These are phyloP conservation scores for Phortica okadai DNA, from an alignment of 2,888 invertebrate genomes.

Conservation along the genomic window DNA sequence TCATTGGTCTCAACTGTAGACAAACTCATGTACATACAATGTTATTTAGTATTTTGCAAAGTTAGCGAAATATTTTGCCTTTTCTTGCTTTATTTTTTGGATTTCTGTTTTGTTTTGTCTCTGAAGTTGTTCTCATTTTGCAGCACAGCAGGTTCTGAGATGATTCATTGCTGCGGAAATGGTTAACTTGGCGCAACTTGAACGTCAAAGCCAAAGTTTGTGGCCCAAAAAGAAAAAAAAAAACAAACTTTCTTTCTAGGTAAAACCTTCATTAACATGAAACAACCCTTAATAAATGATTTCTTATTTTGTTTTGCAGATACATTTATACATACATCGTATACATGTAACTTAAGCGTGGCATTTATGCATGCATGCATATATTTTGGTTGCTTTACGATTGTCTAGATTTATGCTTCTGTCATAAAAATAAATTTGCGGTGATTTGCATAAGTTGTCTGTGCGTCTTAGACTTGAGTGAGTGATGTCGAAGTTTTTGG, in stretches of 20 bases:
- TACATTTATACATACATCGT: not conserved
- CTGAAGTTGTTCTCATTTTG: not conserved
- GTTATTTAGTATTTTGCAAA: constrained; percentile 49
- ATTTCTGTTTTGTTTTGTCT: constrained; percentile 37
- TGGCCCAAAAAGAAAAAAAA: not conserved
- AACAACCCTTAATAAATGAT: constrained; percentile 53
- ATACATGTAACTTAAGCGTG: constrained; percentile 6
- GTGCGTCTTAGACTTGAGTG: not conserved
- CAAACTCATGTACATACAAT: constrained; percentile 10
- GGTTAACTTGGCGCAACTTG: constrained; percentile 37
- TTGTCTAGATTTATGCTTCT: constrained; percentile 61
- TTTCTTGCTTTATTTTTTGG: constrained; percentile 25
- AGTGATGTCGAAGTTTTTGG: not conserved
- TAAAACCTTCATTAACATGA: constrained; percentile 59
- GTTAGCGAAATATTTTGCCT: constrained; percentile 46
- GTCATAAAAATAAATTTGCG: constrained; percentile 61
- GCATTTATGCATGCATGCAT: constrained; percentile 3
- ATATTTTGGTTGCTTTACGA: constrained; percentile 45
- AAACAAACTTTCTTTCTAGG: constrained; percentile 34
- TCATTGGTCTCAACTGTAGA: not conserved
- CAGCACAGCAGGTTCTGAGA: constrained; percentile 31
- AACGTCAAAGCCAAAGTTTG: constrained; percentile 45
- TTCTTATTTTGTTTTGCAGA: constrained; percentile 35
- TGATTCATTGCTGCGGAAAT: constrained; percentile 40
- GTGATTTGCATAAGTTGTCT: constrained; percentile 60